Evolutionary conservation across 2,797 vertebrate genomes (phyloP).

Genomic region (Micromesistius poutassou): DNA sequence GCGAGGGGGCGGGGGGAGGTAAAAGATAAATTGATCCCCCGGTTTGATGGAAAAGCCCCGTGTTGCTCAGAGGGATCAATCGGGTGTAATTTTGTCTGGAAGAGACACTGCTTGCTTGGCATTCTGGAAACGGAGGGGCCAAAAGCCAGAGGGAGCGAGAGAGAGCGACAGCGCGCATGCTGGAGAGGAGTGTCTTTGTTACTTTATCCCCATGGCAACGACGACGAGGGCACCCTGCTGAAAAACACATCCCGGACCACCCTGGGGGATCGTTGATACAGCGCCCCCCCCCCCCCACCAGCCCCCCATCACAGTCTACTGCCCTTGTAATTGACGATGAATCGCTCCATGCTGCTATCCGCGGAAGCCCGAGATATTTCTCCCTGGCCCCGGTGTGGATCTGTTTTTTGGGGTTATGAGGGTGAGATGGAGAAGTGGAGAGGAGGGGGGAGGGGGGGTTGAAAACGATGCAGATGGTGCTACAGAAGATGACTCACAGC

Average conservation of each 20-base stretch:
- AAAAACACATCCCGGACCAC: constrained; percentile 52
- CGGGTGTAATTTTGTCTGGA: constrained; percentile 38
- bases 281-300: constrained; percentile 47
- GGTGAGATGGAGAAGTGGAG: no score
- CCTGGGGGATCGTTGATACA: constrained; percentile 53
- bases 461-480: no score
- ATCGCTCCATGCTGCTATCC: constrained; percentile 26
- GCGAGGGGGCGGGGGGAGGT: constrained; percentile 33
- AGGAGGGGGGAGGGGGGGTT: no score
- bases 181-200: constrained; percentile 48
- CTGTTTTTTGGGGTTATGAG: background rate
- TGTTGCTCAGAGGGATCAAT: constrained; percentile 57
- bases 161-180: background rate
- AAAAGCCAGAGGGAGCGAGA: constrained; percentile 40
- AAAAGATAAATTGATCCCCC: constrained; percentile 51
- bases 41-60: constrained; percentile 58
- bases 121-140: constrained; percentile 56
- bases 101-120: constrained; percentile 48
- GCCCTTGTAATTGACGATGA: constrained; percentile 60
- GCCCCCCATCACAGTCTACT: constrained; percentile 38
- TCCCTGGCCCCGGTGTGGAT: background rate
- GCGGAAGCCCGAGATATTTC: constrained; percentile 12
- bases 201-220: constrained; percentile 47
- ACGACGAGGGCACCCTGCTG: constrained; percentile 37
- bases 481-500: background rate